These are phyloP conservation scores for Rafetus swinhoei DNA, from an alignment of 2,113 vertebrate genomes.

Conservation along the genomic window DNA sequence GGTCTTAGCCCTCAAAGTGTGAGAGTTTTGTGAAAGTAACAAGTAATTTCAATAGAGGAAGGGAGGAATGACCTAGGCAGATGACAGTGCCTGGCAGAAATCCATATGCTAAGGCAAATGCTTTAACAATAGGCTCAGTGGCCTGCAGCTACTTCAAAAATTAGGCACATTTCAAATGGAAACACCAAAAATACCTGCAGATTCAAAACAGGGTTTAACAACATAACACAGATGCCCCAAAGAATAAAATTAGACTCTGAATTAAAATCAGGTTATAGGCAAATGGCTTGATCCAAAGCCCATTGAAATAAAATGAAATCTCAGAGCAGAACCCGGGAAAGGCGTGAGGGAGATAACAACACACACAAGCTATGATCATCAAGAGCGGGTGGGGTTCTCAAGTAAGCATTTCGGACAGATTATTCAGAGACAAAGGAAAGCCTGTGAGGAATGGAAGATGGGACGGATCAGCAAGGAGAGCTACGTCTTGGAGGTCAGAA, in stretches of 20 bases:
- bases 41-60: not conserved
- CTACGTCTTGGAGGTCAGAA: not conserved
- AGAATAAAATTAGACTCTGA: not conserved
- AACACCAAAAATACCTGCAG: not conserved
- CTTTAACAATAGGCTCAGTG: not conserved
- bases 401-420: not conserved
- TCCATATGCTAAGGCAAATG: not conserved
- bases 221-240: not conserved
- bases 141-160: constrained; percentile 7
- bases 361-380: fast-evolving
- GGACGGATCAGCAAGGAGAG: not conserved
- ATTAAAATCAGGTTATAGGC: not conserved
- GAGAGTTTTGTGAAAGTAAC: not conserved
- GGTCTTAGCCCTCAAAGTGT: not conserved
- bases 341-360: not conserved
- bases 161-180: not conserved
- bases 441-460: not conserved
- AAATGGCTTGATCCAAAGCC: not conserved
- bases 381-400: too few relatives aligned
- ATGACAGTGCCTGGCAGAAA: not conserved
- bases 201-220: not conserved
- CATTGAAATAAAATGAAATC: not conserved
- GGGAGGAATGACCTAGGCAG: not conserved
- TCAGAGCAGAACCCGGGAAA: not conserved
- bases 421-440: not conserved